phyloP scores from a whole-genome alignment of 2,113 vertebrate species.

The Pteronura brasiliensis region DNA sequence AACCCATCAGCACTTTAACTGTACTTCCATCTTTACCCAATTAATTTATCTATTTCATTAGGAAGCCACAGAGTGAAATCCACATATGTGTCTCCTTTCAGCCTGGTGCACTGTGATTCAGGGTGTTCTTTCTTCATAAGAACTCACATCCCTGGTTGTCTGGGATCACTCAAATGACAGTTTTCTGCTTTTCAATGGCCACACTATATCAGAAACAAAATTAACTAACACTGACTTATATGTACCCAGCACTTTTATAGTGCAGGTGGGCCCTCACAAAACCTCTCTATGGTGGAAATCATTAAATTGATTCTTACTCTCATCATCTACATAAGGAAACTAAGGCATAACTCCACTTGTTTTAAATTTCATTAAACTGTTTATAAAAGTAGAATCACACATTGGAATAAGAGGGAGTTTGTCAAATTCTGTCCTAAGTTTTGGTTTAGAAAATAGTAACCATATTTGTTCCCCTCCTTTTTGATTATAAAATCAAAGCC shows the following conservation, averaged over 20 bases:
- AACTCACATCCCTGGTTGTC: neutral
- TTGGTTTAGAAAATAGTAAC: neutral
- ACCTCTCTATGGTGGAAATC: neutral
- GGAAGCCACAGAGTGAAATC: neutral
- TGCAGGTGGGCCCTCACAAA: neutral
- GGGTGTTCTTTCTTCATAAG: neutral
- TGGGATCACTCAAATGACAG: neutral
- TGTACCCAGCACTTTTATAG: neutral
- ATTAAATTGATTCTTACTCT: neutral
- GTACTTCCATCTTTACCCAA: neutral
- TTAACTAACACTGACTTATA: neutral
- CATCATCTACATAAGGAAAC: neutral
- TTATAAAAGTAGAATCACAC: neutral
- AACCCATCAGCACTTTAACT: neutral
- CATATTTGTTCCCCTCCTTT: neutral
- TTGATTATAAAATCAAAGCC: neutral
- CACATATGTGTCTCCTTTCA: neutral
- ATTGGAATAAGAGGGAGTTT: neutral
- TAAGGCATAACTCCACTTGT: neutral
- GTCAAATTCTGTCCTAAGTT: neutral
- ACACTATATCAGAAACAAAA: neutral
- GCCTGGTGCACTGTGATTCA: neutral
- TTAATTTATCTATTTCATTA: neutral
- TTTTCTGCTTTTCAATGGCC: neutral
- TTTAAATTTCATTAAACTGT: neutral